These are phyloP conservation scores for Nebria salina DNA, from an alignment of 2,888 invertebrate genomes.

Conservation along the genomic window DNA sequence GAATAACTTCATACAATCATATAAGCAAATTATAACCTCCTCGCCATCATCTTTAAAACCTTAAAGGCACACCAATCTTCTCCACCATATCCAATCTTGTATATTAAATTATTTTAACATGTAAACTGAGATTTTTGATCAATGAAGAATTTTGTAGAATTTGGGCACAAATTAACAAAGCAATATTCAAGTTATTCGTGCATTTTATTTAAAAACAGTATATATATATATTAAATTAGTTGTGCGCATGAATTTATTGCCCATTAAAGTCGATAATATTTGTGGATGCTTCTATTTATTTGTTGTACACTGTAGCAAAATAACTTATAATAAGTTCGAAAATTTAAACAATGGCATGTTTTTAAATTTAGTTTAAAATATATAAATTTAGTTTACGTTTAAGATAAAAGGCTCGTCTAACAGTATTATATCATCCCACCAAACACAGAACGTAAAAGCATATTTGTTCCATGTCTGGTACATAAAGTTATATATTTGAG, in stretches of 20 bases:
- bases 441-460: no score
- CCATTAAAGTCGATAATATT: conserved; percentile 32
- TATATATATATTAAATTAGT: conserved; percentile 29
- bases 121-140: neutral
- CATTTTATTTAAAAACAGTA: conserved; percentile 32
- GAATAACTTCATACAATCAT: no score
- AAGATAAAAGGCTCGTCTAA: neutral
- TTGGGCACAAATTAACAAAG: conserved; percentile 9
- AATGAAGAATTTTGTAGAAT: neutral
- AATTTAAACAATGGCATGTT: neutral
- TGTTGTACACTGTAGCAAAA: conserved; percentile 42
- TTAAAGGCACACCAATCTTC: neutral
- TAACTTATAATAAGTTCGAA: conserved; percentile 27
- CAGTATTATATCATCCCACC: neutral
- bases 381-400: neutral
- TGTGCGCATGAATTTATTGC: conserved; percentile 38
- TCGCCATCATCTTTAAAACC: neutral
- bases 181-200: conserved; percentile 30
- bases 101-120: neutral
- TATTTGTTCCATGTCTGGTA: no score
- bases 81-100: neutral
- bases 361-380: neutral
- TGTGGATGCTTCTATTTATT: conserved; percentile 39
- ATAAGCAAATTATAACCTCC: neutral
- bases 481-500: no score